phyloP scores from a whole-genome alignment of 2,113 vertebrate genomes.

The Nothobranchius furzeri region DNA sequence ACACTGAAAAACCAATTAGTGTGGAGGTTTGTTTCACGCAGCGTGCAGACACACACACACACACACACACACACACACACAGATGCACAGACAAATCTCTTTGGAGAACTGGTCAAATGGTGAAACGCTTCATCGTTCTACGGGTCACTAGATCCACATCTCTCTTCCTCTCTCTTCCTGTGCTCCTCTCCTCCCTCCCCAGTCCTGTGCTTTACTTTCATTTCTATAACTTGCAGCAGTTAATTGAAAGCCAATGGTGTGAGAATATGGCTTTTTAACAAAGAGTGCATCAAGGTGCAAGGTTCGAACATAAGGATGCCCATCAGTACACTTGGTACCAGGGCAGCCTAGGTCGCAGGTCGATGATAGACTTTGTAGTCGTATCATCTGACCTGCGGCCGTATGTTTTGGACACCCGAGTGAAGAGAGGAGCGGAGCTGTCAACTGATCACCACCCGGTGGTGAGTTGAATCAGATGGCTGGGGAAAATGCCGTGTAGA shows the following conservation, averaged over 20 bases:
- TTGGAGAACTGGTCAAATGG: slow-evolving; percentile 62
- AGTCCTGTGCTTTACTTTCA: slow-evolving; percentile 36
- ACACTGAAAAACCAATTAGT: slow-evolving; percentile 46
- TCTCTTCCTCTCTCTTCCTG: slow-evolving; percentile 19
- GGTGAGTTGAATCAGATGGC: too few species aligned
- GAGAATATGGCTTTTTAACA: slow-evolving; percentile 73
- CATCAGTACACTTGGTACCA: too few species aligned
- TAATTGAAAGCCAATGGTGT: slow-evolving; percentile 79
- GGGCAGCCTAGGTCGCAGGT: too few species aligned
- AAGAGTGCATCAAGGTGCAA: slow-evolving; percentile 37
- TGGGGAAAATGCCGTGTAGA: too few species aligned
- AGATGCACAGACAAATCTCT: slow-evolving; percentile 38
- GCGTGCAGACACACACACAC: slow-evolving; percentile 8
- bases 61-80: too few species aligned
- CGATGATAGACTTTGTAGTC: too few species aligned
- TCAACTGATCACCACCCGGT: too few species aligned
- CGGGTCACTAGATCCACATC: slow-evolving; percentile 58
- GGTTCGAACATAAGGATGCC: slow-evolving; percentile 8
- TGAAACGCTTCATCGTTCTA: slow-evolving; percentile 58
- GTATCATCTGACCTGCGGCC: too few species aligned
- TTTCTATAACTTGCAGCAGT: slow-evolving; percentile 67
- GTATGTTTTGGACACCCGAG: too few species aligned
- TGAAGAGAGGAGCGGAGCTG: too few species aligned
- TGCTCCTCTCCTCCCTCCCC: slow-evolving; percentile 17
- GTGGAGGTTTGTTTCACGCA: slow-evolving; percentile 31